Percentiles rank a stretch among this genome's conserved stretches.
Evolutionary conservation across 2,113 vertebrate genomes (phyloP).

Genomic region (Numida meleagris): DNA sequence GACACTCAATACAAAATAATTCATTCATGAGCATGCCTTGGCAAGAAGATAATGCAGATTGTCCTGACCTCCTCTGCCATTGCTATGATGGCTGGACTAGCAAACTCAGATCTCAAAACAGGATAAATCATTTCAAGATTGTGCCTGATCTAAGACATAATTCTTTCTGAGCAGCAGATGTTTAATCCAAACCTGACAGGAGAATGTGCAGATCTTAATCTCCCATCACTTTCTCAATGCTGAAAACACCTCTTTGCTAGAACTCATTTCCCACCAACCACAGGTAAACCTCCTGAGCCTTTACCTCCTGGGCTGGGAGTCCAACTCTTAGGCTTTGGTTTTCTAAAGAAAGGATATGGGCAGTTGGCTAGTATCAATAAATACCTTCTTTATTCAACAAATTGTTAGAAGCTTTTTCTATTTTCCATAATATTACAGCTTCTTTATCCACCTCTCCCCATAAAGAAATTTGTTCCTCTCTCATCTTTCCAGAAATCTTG

Average conservation of each 20-base stretch:
- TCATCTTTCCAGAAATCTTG: not conserved
- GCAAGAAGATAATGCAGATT: not conserved
- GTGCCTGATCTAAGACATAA: not conserved
- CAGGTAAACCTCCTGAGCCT: not conserved
- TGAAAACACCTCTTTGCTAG: not conserved
- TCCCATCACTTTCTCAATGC: not conserved
- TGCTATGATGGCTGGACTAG: not conserved
- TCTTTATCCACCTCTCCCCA: not conserved
- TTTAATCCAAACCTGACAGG: not conserved
- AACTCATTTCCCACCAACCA: not conserved
- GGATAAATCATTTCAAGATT: not conserved
- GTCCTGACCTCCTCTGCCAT: not conserved
- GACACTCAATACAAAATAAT: not conserved
- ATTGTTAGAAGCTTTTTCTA: not conserved
- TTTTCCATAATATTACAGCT: not conserved
- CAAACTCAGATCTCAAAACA: not conserved
- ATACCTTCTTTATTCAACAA: not conserved
- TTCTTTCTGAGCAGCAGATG: not conserved
- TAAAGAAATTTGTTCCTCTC: not conserved
- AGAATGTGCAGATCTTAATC: rapidly evolving
- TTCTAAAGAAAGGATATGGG: not conserved
- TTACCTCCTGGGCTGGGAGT: not conserved
- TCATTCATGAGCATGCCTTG: not conserved
- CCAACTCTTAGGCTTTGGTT: rapidly evolving
- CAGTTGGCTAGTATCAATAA: not conserved